phyloP scores from a whole-genome alignment of 2,113 vertebrate genomes.

The Potamarius usumacintae region DNA sequence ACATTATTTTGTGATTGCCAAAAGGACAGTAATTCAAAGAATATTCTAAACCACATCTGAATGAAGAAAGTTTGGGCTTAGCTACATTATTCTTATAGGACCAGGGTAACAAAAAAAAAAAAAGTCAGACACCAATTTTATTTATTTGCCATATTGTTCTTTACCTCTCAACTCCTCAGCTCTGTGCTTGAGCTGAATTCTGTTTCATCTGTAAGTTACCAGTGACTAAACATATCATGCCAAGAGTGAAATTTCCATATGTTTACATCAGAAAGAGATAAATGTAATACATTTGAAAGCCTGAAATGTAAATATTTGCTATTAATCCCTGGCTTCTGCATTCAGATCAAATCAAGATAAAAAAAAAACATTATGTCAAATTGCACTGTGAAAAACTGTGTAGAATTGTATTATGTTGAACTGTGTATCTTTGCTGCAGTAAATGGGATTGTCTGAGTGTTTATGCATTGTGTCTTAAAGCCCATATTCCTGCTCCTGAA shows the following conservation, averaged over 20 bases:
- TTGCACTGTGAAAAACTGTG: neutral
- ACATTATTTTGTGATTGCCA: neutral
- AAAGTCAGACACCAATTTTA: neutral
- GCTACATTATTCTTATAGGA: neutral
- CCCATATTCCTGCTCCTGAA: constrained; percentile 51
- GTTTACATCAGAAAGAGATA: neutral
- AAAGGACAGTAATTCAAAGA: neutral
- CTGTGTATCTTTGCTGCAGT: neutral
- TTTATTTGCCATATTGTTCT: neutral
- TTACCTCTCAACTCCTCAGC: neutral
- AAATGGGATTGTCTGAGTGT: neutral
- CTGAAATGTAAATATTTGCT: neutral
- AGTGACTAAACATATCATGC: neutral
- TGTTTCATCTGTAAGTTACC: neutral
- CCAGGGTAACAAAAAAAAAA: neutral
- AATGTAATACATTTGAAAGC: neutral
- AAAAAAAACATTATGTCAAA: neutral
- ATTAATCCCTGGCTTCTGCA: neutral
- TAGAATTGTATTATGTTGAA: neutral
- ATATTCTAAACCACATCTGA: neutral
- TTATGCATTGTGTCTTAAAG: constrained; percentile 41
- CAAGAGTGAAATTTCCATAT: neutral
- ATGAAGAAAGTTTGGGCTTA: neutral
- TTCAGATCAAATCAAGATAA: neutral
- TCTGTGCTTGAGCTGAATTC: neutral